Conservation (phyloP, 2,113 vertebrate species). For the Erythrocercus mccallii region DNA sequence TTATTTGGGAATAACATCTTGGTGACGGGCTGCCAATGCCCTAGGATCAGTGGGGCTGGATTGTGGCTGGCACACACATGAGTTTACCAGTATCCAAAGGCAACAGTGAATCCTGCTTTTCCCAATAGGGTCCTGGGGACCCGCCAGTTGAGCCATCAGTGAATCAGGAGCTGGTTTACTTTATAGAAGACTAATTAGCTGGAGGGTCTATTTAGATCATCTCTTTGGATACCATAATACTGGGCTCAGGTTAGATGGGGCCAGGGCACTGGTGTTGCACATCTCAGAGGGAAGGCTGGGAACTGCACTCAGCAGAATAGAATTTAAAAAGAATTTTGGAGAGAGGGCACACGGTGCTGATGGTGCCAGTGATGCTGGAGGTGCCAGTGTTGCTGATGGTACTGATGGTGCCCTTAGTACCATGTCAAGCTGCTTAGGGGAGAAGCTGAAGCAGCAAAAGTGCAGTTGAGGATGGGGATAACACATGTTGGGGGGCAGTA, state of each 20-base stretch:
- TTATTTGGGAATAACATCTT: not conserved
- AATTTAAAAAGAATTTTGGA: not conserved
- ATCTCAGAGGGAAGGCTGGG: not conserved
- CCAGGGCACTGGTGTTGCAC: not conserved
- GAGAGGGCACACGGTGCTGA: not conserved
- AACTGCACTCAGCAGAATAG: not conserved
- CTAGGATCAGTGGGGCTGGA: fast-evolving
- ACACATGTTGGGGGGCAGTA: not conserved
- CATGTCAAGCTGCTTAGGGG: fast-evolving
- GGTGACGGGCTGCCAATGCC: not conserved
- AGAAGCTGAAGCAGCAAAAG: not conserved
- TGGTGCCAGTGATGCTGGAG: not conserved
- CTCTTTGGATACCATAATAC: not conserved
- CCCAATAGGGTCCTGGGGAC: not conserved
- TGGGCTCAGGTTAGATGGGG: not conserved
- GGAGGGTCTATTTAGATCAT: conserved; percentile 39
- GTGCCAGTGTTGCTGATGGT: not conserved
- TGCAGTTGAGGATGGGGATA: fast-evolving
- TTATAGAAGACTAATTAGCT: conserved; percentile 13
- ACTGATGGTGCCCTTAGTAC: not conserved
- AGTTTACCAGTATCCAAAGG: fast-evolving
- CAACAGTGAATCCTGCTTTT: not conserved
- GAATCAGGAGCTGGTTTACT: not conserved
- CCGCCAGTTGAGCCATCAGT: not conserved
- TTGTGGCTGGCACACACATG: fast-evolving